Evolutionary conservation across 2,888 invertebrate genomes (phyloP).

Genomic region (Chalcosyrphus nemorum): DNA sequence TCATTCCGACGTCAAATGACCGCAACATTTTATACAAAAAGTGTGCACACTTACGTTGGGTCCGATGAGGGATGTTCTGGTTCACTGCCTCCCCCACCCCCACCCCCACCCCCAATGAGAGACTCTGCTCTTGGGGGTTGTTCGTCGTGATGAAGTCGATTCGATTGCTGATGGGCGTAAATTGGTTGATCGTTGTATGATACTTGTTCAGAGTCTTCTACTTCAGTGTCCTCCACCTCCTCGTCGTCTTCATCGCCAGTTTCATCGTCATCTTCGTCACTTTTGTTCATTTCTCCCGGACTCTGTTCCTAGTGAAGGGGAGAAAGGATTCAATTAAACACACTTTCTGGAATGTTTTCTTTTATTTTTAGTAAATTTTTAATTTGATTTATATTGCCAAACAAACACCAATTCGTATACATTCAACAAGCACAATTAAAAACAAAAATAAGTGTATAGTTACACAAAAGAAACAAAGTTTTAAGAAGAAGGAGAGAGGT

Average conservation of each 20-base stretch:
- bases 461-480: conserved; percentile 51
- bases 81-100: conserved; percentile 75
- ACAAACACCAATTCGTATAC: conserved; percentile 44
- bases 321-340: conserved; percentile 57
- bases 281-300: conserved; percentile 75
- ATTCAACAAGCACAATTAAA: conserved; percentile 65
- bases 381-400: conserved; percentile 36
- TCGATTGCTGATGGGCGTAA: conserved; percentile 80
- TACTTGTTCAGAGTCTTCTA: conserved; percentile 74
- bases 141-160: conserved; percentile 80
- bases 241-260: conserved; percentile 76
- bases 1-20: conserved; percentile 24
- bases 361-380: conserved; percentile 10
- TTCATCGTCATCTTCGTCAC: conserved; percentile 78
- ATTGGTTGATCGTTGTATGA: conserved; percentile 80
- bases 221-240: conserved; percentile 76
- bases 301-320: conserved; percentile 74
- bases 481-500: neutral
- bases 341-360: neutral
- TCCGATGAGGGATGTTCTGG: conserved; percentile 78
- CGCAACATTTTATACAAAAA: conserved; percentile 37
- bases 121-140: conserved; percentile 79
- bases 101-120: conserved; percentile 77
- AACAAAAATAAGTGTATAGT: too few relatives aligned
- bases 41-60: conserved; percentile 79